Evolutionary conservation across 2,888 invertebrate species (phyloP).

Genomic region (Tinea trinotella): DNA sequence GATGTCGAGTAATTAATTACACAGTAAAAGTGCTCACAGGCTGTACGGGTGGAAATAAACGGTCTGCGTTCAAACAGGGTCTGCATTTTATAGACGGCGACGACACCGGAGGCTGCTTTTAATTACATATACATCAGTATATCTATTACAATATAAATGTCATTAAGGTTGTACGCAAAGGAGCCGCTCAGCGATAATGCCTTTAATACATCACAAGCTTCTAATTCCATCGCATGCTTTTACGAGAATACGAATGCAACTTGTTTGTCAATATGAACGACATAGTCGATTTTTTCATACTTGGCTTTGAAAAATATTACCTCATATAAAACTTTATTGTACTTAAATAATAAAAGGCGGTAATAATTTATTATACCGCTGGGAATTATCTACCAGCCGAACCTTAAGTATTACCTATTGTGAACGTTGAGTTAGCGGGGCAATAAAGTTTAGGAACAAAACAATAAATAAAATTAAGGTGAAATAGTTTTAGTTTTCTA

Average conservation of each 20-base stretch:
- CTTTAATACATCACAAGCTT: slow-evolving; percentile 6
- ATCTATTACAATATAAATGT: slow-evolving; percentile 15
- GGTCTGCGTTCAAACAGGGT: slow-evolving; percentile 34
- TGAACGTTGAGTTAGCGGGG: no score
- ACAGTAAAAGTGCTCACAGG: slow-evolving; percentile 24
- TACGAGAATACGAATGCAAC: background rate
- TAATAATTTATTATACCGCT: no score
- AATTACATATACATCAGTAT: slow-evolving; percentile 42
- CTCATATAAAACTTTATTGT: no score
- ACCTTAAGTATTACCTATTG: no score
- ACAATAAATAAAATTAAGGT: no score
- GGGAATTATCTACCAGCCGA: no score
- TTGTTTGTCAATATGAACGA: background rate
- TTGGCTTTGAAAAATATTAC: background rate
- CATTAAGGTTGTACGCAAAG: slow-evolving; percentile 10
- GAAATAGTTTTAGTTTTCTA: no score
- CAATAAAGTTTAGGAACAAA: no score
- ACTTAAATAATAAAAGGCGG: no score
- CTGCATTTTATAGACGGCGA: slow-evolving; percentile 52
- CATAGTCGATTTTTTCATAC: background rate
- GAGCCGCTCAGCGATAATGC: slow-evolving; percentile 1
- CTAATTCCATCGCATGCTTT: background rate
- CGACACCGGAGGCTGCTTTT: slow-evolving; percentile 42
- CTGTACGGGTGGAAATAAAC: slow-evolving; percentile 42
- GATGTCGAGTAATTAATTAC: slow-evolving; percentile 18